Evolutionary conservation across 2,888 invertebrate species (phyloP).

Genomic region (Lacanobia oleracea): DNA sequence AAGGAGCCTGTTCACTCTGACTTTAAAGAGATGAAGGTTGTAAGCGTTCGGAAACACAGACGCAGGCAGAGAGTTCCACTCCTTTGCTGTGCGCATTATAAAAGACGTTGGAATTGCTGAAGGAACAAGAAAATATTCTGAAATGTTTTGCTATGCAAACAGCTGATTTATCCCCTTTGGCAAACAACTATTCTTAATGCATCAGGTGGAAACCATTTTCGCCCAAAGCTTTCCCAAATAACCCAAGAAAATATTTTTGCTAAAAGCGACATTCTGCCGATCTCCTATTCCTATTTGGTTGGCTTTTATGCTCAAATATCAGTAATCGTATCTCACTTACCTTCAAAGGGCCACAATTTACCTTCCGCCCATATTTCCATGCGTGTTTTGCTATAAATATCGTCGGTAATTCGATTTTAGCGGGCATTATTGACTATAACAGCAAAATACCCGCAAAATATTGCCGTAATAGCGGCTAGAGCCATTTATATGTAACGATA

Average conservation of each 20-base stretch:
- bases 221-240: slow-evolving; percentile 1
- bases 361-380: slow-evolving; percentile 39
- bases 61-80: no score
- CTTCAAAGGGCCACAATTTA: slow-evolving; percentile 44
- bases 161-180: not conserved
- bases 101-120: no score
- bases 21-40: no score
- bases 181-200: not conserved
- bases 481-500: slow-evolving; percentile 64
- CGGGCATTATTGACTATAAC: slow-evolving; percentile 62
- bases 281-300: slow-evolving; percentile 23
- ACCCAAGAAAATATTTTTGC: slow-evolving; percentile 5
- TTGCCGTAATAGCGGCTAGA: slow-evolving; percentile 58
- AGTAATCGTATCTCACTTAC: slow-evolving; percentile 45
- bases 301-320: slow-evolving; percentile 44
- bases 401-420: slow-evolving; percentile 66
- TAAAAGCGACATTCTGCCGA: not conserved
- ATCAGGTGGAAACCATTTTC: not conserved
- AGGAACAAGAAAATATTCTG: not conserved
- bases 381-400: slow-evolving; percentile 63
- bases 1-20: no score
- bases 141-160: not conserved
- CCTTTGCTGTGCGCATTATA: no score
- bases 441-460: slow-evolving; percentile 61
- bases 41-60: no score